Conservation (phyloP, 2,888 invertebrate species). For the Protonemura montana region DNA sequence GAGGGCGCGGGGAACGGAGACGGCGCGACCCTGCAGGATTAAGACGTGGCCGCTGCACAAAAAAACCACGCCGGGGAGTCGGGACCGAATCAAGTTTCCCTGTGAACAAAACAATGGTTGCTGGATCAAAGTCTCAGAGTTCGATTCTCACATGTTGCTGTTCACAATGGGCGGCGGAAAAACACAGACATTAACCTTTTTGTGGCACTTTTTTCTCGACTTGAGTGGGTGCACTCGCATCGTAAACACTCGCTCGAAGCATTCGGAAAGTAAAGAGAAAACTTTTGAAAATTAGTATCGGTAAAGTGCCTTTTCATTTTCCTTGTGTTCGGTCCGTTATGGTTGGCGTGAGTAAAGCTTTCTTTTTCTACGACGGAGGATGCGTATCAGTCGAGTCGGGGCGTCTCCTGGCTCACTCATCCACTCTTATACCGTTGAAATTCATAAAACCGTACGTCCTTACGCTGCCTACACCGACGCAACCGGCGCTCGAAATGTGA, state of each 20-base stretch:
- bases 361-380: background rate
- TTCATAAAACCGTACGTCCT: slow-evolving; percentile 13
- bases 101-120: background rate
- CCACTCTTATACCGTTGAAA: slow-evolving; percentile 22
- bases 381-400: background rate
- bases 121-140: background rate
- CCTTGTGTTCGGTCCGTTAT: background rate
- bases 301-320: background rate
- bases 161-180: background rate
- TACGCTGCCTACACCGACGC: background rate
- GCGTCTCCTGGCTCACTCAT: background rate
- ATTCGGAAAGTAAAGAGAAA: background rate
- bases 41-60: background rate
- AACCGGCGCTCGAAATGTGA: slow-evolving; percentile 19
- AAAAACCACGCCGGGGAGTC: background rate
- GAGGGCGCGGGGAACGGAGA: background rate
- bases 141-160: background rate
- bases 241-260: background rate
- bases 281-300: slow-evolving; percentile 1
- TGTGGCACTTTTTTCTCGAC: too few species aligned
- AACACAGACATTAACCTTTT: too few species aligned
- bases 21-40: background rate
- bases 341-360: background rate
- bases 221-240: background rate
- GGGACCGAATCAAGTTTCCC: background rate